Base-by-base conservation (phyloP, 2,797 vertebrate species). In the Smutsia gigantea region DNA sequence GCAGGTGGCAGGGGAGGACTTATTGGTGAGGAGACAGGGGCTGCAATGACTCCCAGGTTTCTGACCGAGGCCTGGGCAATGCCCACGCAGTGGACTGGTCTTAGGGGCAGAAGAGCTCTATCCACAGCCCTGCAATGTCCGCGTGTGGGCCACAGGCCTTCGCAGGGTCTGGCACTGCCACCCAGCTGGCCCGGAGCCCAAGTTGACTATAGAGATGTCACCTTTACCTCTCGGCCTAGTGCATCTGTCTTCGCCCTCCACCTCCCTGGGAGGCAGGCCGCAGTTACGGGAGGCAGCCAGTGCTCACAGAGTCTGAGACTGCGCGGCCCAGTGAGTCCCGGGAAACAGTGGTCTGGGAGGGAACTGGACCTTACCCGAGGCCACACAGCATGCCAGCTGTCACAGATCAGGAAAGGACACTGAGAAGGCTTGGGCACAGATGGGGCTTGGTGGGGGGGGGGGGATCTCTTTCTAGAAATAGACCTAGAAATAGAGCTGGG, bases 401-500 rank as follows among this genome's bases (percentile, higher is more conserved):
- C 82, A 39, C 34, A 57, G 78, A 31, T 51, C 2, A 29, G 61
- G 64, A 64, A 59, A 69, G 39, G 57, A 51, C 9, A 7, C 34
- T 34, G n/a, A 64, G n/a, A 27, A 84, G 59, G 64, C 42, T 79
- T 68, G 13, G 4, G 72, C 10, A 46, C 46, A 12, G 46, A 46
- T 11, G 10, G 46, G 46, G 46, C 46, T 46, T 46, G 31, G 25
- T 39, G 39, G 77, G 74, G 4, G 31, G 0, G 2, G 5, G n/a
- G 27, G 21, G 37, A 71, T 55, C 59, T 86, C 31, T 90, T 17
- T 78, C 46, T 21, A 89, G 42, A 72, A 90, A 51, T 91, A 49
- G 57, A 10, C 37, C 89, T 49, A 59, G 39, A 68, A 79, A 59
- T 42, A 90, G 46, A 90, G 39, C 66, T 27, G 29, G n/a, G 59